Conservation (phyloP, 2,113 vertebrate species). For the Pogonocichla stellata region DNA sequence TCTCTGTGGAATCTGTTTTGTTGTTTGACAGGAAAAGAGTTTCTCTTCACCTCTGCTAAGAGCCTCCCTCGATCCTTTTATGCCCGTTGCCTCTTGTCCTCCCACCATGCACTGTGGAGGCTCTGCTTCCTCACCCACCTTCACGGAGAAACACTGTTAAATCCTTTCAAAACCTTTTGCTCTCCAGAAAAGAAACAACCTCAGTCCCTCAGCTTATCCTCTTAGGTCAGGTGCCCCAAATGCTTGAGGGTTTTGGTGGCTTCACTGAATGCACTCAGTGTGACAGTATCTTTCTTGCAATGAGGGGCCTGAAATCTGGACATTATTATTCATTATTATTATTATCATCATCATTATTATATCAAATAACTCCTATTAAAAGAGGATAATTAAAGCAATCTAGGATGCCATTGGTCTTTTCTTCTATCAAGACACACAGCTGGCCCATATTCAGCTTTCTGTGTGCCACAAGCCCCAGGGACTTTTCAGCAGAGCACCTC, state of each 20-base stretch:
- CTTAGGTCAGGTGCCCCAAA: background rate
- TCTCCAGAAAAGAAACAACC: background rate
- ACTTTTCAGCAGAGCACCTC: background rate
- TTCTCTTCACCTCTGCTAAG: background rate
- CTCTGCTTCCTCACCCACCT: background rate
- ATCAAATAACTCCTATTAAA: background rate
- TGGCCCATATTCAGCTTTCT: background rate
- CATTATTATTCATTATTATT: background rate
- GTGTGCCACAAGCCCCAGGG: background rate
- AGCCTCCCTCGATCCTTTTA: background rate
- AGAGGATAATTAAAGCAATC: background rate
- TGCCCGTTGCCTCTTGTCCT: background rate
- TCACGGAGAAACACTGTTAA: background rate
- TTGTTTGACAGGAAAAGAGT: background rate
- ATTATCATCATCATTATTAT: no score
- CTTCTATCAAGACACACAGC: background rate
- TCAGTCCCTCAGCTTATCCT: background rate
- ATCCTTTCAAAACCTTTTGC: background rate
- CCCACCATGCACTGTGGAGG: background rate
- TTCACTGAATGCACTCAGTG: background rate
- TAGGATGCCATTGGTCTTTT: background rate
- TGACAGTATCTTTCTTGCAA: background rate
- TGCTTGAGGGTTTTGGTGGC: background rate
- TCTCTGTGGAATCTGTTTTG: background rate
- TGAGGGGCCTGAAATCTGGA: background rate